These are phyloP conservation scores for Arion vulgaris DNA, from an alignment of 1,140 invertebrate genomes.

Conservation along the genomic window DNA sequence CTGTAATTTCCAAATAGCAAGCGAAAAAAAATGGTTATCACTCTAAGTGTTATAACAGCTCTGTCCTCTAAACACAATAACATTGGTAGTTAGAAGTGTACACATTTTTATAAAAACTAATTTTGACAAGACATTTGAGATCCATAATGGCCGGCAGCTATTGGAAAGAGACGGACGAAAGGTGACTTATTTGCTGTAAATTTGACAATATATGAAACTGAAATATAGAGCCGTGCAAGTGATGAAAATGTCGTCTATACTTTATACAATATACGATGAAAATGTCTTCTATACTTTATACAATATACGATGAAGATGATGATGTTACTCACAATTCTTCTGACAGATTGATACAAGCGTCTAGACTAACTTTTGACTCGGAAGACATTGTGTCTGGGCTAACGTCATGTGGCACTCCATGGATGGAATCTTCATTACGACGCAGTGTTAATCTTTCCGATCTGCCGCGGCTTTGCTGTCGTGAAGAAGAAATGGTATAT, in stretches of 20 bases:
- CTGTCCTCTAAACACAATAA: no score
- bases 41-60: no score
- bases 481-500: background rate
- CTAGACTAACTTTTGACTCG: background rate
- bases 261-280: no score
- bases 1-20: no score
- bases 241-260: no score
- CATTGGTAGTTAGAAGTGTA: no score
- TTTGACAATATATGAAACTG: background rate
- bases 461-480: slow-evolving; percentile 7
- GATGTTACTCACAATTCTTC: slow-evolving; percentile 6
- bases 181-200: no score
- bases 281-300: no score
- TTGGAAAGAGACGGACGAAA: background rate
- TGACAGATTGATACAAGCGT: background rate
- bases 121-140: no score
- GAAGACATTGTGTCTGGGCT: slow-evolving; percentile 11
- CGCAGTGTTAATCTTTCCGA: background rate
- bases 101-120: no score
- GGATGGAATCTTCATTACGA: background rate
- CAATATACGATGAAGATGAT: no score
- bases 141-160: background rate
- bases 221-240: background rate
- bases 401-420: background rate
- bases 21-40: no score